Conservation (phyloP, 2,113 vertebrate species). For the Pagrus major region DNA sequence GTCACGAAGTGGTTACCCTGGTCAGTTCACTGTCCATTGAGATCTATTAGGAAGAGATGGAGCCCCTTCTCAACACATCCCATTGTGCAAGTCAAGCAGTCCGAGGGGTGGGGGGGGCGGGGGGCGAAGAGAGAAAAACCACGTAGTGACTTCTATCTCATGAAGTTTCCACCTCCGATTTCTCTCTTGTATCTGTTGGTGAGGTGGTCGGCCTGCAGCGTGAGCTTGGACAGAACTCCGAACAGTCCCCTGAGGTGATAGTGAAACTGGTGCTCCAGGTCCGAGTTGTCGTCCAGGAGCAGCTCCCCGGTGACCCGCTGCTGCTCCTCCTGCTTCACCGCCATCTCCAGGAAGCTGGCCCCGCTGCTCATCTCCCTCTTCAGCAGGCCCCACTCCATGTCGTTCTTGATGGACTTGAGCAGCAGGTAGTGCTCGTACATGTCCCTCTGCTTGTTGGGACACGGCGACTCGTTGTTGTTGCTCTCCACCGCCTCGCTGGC, state of each 20-base stretch:
- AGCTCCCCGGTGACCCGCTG: conserved; percentile 50
- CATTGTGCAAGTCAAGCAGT: conserved; percentile 66
- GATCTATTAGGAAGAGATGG: conserved; percentile 28
- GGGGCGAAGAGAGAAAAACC: neutral
- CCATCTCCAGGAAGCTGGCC: conserved; percentile 83
- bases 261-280: conserved; percentile 85
- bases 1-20: conserved; percentile 44
- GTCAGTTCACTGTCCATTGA: conserved; percentile 59
- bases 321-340: conserved; percentile 82
- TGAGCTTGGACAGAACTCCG: conserved; percentile 86
- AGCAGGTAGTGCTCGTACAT: conserved; percentile 88
- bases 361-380: conserved; percentile 82
- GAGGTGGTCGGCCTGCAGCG: conserved; percentile 83
- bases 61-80: conserved; percentile 50
- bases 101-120: neutral
- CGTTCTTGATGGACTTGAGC: conserved; percentile 87
- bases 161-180: conserved; percentile 84
- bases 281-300: conserved; percentile 45
- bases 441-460: conserved; percentile 83
- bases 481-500: conserved; percentile 54
- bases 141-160: conserved; percentile 75
- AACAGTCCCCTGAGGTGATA: conserved; percentile 86
- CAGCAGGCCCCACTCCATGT: conserved; percentile 87
- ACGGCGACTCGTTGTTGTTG: conserved; percentile 64
- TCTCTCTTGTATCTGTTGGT: conserved; percentile 87